Evolutionary conservation across 2,888 invertebrate genomes (phyloP), one percentile per base, ranked within the genome.

Genomic region (Itoplectis maculator): DNA sequence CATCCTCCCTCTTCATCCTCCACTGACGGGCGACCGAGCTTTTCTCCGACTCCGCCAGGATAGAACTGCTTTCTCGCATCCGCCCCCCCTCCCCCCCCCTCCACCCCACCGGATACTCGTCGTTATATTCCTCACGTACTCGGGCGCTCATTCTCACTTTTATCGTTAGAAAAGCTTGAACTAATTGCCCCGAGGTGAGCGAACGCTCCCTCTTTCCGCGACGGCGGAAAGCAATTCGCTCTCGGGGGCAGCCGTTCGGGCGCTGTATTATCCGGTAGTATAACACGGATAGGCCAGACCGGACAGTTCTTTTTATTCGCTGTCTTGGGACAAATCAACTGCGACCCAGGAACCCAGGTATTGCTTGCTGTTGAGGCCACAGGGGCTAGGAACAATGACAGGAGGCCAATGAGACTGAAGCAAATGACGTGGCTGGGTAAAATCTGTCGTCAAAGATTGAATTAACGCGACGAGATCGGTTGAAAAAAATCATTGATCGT

Each of bases 81-180:
- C 66, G 18, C 72, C 49, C 37, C 40, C n/a, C n/a, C n/a, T n/a
- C n/a, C n/a, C n/a, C n/a, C n/a, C n/a, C n/a, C n/a, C n/a, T n/a
- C n/a, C n/a, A n/a, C n/a, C n/a, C n/a, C n/a, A n/a, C n/a, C 72
- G 79, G 81, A 81, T 75, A 83, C 82, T 83, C 79, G 83, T 83
- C 81, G 85, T 81, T 85, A 85, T 85, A 85, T 85, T 83, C 77
- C 83, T 85, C 85, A 85, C 85, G 85, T 85, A 82, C 70, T 70
- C 29, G 70, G 59, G 20, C 61, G 78, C 79, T 75, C 75, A 79
- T 82, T 82, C 79, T 79, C 79, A 79, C 79, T 82, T 79, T 82
- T 79, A 82, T 82, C 82, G 79, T 74, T 79, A 74, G 79, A 82
- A 79, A 66, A 82, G 82, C 82, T 82, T 79, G 65, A 79, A 81